These are phyloP conservation scores for Drosophila monieri DNA, from an alignment of 2,888 invertebrate species.

Conservation along the genomic window DNA sequence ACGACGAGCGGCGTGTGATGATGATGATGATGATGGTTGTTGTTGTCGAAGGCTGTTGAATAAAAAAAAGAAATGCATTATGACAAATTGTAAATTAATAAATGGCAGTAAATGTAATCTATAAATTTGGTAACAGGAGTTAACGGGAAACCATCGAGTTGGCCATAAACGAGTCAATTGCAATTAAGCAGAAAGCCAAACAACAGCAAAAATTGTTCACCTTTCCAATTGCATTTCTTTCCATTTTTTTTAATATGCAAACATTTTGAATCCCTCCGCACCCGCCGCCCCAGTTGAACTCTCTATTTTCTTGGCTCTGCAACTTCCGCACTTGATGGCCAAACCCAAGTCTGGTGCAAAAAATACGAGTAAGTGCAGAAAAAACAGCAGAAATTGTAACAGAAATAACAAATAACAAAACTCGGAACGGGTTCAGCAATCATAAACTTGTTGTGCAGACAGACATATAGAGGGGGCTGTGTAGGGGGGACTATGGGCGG, in stretches of 20 bases:
- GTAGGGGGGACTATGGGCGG: slow-evolving; percentile 12
- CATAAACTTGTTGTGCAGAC: slow-evolving; percentile 80
- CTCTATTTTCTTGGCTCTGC: slow-evolving; percentile 36
- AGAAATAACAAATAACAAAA: slow-evolving; percentile 66
- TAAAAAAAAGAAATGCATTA: slow-evolving; percentile 20
- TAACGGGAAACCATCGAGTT: slow-evolving; percentile 21
- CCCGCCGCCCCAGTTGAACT: slow-evolving; percentile 10
- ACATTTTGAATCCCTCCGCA: slow-evolving; percentile 44
- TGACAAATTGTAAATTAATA: slow-evolving; percentile 35
- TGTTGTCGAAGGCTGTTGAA: slow-evolving; percentile 68
- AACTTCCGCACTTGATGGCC: slow-evolving; percentile 76
- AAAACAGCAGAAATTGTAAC: slow-evolving; percentile 64
- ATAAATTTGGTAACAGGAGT: slow-evolving; percentile 33
- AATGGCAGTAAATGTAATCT: slow-evolving; percentile 21
- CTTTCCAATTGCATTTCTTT: slow-evolving; percentile 68
- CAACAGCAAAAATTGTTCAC: slow-evolving; percentile 53
- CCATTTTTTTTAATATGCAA: slow-evolving; percentile 61
- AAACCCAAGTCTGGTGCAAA: slow-evolving; percentile 46
- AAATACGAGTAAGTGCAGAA: neutral
- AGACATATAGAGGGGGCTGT: slow-evolving; percentile 31
- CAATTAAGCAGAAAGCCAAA: slow-evolving; percentile 57
- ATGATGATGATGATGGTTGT: slow-evolving; percentile 56
- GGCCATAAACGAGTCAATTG: slow-evolving; percentile 43
- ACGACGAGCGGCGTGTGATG: slow-evolving; percentile 60
- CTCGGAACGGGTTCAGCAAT: slow-evolving; percentile 75